Evolutionary conservation across 2,797 vertebrate species (phyloP), one percentile per base, ranked within the genome.

Genomic region (Oreochromis mossambicus): DNA sequence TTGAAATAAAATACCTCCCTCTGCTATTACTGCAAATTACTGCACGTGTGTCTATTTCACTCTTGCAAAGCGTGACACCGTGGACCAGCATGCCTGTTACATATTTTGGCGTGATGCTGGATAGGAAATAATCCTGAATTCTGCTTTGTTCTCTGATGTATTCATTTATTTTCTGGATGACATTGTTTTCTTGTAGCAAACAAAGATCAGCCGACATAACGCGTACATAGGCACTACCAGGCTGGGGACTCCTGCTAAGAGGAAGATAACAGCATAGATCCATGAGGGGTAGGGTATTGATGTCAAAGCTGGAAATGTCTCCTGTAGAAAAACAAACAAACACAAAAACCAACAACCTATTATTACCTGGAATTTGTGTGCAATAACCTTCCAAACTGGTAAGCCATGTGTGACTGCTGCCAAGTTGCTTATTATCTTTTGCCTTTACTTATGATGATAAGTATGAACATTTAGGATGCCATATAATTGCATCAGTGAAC

Each of bases 161-260:
- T 46, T 26, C 66, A 19, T 73, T 29, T 73, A 26, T 26, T 19
- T 9, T 48, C 41, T 46, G 21, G 5, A 26, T 48, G 14, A 73
- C 24, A 26, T 46, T 73, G 29, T 46, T 26, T 46, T 73, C 41
- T 46, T 96, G 88, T 88, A 93, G 21, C 17, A 88, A 79, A 85
- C 95, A 86, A 86, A 94, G 91, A 97, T 85, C 77, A 95, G 66
- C 80, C 90, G 94, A 92, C 95, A 96, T 91, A 97, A 56, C 14
- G 97, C 96, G 54, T 95, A 97, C 24, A 26, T 1, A 0, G 97
- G 97, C 61, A 97, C 94, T 43, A 7, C 2, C 78, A 97, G 88
- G 90, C 96, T 96, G 4, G 98, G 97, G 26, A 97, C 78, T 32
- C 98, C 97, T 0, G 96, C 95, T 1, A 98, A 81, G 8, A 97